A percentile compares a stretch with the other conserved stretches of the same genome.
phyloP scores from a whole-genome alignment of 2,113 vertebrate species.

The Syrmaticus mikado region DNA sequence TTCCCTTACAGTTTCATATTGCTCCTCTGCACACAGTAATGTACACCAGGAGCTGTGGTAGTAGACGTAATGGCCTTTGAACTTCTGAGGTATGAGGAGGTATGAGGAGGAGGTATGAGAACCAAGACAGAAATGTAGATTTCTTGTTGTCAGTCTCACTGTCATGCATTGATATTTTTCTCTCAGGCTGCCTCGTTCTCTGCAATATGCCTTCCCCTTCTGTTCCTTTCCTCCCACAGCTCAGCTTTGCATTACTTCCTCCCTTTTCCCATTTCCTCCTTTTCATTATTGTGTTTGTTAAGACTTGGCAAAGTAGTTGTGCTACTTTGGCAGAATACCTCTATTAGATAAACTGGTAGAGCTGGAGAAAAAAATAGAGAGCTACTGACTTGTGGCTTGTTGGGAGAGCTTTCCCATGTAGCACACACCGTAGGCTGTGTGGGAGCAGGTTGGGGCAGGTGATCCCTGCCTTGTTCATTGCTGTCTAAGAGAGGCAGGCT shows the following conservation, averaged over 20 bases:
- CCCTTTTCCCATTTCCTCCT: background rate
- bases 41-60: background rate
- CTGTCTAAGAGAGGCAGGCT: rapidly evolving
- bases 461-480: background rate
- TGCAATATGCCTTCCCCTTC: background rate
- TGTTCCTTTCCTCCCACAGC: background rate
- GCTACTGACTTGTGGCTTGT: background rate
- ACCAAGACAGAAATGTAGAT: background rate
- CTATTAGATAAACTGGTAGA: background rate
- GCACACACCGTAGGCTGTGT: rapidly evolving
- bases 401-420: background rate
- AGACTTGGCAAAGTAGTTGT: background rate
- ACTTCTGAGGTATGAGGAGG: background rate
- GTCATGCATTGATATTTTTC: background rate
- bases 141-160: background rate
- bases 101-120: rapidly evolving
- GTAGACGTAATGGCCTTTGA: background rate
- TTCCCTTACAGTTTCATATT: background rate
- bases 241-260: background rate
- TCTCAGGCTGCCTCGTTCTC: background rate
- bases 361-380: background rate
- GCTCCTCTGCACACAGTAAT: background rate
- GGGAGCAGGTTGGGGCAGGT: too few relatives aligned
- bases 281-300: background rate
- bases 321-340: background rate